Evolutionary conservation across 2,113 vertebrate species (phyloP).

Genomic region (Misgurnus anguillicaudatus): DNA sequence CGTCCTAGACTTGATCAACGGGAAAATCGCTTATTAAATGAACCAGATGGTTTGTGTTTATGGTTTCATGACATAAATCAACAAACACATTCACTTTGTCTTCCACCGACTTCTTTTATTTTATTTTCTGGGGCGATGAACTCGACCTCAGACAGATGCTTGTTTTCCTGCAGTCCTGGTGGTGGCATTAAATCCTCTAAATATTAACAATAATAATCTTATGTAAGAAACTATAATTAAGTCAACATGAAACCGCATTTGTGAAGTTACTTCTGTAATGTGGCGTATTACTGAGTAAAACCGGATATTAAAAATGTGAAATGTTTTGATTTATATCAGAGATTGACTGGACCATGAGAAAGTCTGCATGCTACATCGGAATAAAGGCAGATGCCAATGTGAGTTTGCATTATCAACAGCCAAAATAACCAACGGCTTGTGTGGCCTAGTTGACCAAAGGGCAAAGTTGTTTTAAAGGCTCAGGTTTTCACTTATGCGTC

Average conservation of each 20-base stretch:
- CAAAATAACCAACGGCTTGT: too few relatives aligned
- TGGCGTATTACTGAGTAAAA: not conserved
- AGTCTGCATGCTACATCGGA: not conserved
- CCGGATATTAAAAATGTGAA: not conserved
- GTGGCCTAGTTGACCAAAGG: too few relatives aligned
- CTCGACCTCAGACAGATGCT: slow-evolving; percentile 25
- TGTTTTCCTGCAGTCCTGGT: slow-evolving; percentile 8
- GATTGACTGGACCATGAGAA: not conserved
- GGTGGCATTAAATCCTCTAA: not conserved
- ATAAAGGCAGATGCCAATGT: too few relatives aligned
- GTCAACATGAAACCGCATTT: not conserved
- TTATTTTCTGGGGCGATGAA: not conserved
- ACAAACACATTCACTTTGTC: slow-evolving; percentile 5
- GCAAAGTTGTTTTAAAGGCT: too few relatives aligned
- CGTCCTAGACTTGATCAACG: not conserved
- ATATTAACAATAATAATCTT: not conserved
- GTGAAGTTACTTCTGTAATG: not conserved
- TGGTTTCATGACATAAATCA: not conserved
- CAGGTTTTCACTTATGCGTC: too few relatives aligned
- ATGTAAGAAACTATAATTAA: not conserved
- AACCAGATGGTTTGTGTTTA: slow-evolving; percentile 20
- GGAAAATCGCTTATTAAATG: not conserved
- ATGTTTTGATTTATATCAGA: too few relatives aligned
- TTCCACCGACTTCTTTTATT: slow-evolving; percentile 3
- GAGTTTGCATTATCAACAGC: not conserved